Conservation (phyloP, 2,113 vertebrate species). For the Gymnobelideus leadbeateri region DNA sequence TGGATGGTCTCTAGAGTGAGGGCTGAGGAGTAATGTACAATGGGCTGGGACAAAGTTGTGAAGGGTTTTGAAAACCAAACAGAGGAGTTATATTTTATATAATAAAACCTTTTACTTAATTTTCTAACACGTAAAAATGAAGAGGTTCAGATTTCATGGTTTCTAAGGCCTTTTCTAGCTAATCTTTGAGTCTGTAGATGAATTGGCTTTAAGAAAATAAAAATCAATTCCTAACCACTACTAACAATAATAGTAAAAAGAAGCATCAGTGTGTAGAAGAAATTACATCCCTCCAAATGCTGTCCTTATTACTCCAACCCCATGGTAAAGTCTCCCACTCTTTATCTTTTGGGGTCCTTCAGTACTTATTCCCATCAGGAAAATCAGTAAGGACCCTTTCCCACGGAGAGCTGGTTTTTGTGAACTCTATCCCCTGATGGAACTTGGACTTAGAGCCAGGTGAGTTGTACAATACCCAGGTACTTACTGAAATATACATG, state of each 20-base stretch:
- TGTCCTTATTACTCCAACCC: slow-evolving; percentile 66
- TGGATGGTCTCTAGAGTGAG: neutral
- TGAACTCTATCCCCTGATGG: slow-evolving; percentile 70
- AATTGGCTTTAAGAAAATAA: slow-evolving; percentile 62
- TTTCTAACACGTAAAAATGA: neutral
- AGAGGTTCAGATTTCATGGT: neutral
- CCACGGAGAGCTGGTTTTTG: slow-evolving; percentile 59
- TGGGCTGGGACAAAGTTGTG: neutral
- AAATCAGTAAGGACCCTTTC: slow-evolving; percentile 66
- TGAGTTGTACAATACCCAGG: slow-evolving; percentile 75
- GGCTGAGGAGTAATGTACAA: neutral
- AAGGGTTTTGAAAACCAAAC: neutral
- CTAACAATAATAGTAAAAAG: slow-evolving; percentile 48
- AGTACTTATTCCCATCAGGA: slow-evolving; percentile 66
- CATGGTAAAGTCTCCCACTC: slow-evolving; percentile 20
- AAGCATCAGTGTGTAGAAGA: neutral
- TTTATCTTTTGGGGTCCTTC: slow-evolving; percentile 58
- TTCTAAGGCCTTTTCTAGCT: neutral
- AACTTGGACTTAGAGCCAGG: slow-evolving; percentile 68
- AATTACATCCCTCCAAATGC: slow-evolving; percentile 46
- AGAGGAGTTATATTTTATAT: neutral
- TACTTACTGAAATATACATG: slow-evolving; percentile 75
- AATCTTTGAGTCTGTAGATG: neutral
- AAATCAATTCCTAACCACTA: slow-evolving; percentile 61
- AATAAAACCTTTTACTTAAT: neutral